Conservation (phyloP, 2,888 invertebrate species). For the Pyralis farinalis region DNA sequence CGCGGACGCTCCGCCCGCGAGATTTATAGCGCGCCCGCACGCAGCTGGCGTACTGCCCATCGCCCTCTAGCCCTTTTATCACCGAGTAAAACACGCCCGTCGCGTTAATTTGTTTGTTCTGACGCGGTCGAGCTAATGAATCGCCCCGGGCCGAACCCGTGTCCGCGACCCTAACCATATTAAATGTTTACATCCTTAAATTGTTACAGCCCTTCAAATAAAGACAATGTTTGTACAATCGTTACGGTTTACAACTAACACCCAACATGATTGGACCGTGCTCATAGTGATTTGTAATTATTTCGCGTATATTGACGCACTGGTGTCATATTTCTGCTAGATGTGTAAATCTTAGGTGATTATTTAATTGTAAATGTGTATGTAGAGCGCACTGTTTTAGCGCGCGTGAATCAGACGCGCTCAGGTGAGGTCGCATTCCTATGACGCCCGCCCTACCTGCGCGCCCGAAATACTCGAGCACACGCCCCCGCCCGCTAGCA, state of each 20-base stretch:
- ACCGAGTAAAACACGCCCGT: constrained; percentile 71
- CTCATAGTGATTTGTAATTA: constrained; percentile 2
- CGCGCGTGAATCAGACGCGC: constrained; percentile 68
- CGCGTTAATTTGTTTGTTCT: constrained; percentile 79
- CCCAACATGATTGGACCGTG: neutral
- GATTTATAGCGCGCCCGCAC: constrained; percentile 66
- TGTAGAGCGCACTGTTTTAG: constrained; percentile 71
- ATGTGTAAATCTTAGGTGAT: constrained; percentile 38
- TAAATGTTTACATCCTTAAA: constrained; percentile 71
- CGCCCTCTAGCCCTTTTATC: constrained; percentile 74
- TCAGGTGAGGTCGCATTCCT: constrained; percentile 80
- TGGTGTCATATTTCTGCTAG: constrained; percentile 8
- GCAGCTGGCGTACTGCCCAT: constrained; percentile 67
- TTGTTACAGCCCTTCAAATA: constrained; percentile 63
- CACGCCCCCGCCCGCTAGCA: constrained; percentile 50
- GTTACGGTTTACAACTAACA: constrained; percentile 8
- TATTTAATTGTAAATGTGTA: constrained; percentile 50
- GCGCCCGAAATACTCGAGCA: constrained; percentile 71
- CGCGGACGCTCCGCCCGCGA: constrained; percentile 30
- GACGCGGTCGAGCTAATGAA: constrained; percentile 76
- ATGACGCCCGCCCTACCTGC: constrained; percentile 67
- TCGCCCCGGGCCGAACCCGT: constrained; percentile 71
- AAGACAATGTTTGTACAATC: constrained; percentile 43
- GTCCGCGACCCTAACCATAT: constrained; percentile 58
- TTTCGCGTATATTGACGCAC: constrained; percentile 1